These are phyloP conservation scores for Toxotes lorentzi DNA, from an alignment of 2,797 vertebrate genomes.

Conservation along the genomic window DNA sequence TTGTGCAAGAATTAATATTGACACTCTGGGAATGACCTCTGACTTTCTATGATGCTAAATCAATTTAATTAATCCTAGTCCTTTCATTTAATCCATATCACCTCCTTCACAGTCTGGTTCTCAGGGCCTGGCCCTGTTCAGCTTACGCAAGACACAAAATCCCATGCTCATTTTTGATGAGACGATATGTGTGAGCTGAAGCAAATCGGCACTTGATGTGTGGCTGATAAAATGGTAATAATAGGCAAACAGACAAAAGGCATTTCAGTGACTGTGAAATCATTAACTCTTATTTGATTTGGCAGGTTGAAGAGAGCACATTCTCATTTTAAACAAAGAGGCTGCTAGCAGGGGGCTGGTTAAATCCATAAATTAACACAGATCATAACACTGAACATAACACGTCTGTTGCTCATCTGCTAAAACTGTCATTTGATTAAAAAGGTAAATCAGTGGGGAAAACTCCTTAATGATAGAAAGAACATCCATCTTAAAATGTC, in stretches of 20 bases:
- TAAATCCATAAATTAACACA: slow-evolving; percentile 17
- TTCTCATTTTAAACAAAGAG: slow-evolving; percentile 15
- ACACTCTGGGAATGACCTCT: slow-evolving; percentile 11
- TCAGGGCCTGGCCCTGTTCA: background rate
- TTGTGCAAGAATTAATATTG: slow-evolving; percentile 36
- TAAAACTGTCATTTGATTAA: slow-evolving; percentile 13
- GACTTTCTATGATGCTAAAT: background rate
- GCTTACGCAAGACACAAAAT: background rate
- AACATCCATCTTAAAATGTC: background rate
- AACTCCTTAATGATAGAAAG: background rate
- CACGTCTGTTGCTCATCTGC: slow-evolving; percentile 3
- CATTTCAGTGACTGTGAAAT: slow-evolving; percentile 26
- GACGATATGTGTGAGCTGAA: slow-evolving; percentile 20
- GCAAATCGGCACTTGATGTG: slow-evolving; percentile 25
- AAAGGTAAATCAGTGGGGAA: background rate
- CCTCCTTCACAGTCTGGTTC: background rate
- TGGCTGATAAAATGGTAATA: slow-evolving; percentile 35
- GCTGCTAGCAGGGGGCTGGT: background rate
- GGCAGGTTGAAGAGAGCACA: slow-evolving; percentile 1
- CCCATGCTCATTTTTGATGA: slow-evolving; percentile 21
- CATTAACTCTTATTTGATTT: slow-evolving; percentile 26
- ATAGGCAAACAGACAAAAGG: slow-evolving; percentile 37
- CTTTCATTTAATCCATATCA: slow-evolving; percentile 11
- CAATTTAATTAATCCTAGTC: slow-evolving; percentile 1
- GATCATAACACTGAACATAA: slow-evolving; percentile 17